A percentile compares a stretch with the other conserved stretches of the same genome.
Conservation (phyloP, 2,888 invertebrate genomes). For the Torymus tubicola region DNA sequence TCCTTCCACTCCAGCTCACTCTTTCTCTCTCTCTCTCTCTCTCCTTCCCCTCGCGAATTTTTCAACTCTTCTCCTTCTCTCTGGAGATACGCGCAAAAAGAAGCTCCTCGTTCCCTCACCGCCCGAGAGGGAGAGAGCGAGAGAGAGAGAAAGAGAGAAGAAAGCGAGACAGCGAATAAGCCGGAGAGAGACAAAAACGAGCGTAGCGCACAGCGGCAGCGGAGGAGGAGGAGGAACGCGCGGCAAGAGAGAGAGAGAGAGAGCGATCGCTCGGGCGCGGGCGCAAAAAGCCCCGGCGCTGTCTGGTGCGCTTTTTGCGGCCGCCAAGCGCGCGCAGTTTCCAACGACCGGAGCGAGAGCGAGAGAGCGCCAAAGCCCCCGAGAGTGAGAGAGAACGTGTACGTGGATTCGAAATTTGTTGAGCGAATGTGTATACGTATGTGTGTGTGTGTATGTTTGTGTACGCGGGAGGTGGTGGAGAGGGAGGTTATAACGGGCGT, state of each 20-base stretch:
- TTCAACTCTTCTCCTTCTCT: slow-evolving; percentile 15
- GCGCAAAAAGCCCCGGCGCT: slow-evolving; percentile 75
- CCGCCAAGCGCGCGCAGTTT: slow-evolving; percentile 70
- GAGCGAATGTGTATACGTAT: too few species aligned
- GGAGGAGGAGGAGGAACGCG: slow-evolving; percentile 21
- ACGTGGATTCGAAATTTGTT: too few species aligned
- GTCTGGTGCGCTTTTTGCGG: slow-evolving; percentile 76
- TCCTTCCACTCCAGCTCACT: slow-evolving; percentile 18
- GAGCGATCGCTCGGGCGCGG: slow-evolving; percentile 67
- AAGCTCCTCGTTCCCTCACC: too few species aligned
- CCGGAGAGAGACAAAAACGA: slow-evolving; percentile 50
- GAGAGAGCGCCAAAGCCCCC: too few species aligned
- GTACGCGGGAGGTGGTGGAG: too few species aligned
- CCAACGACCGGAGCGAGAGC: slow-evolving; percentile 67
- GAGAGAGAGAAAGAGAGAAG: slow-evolving; percentile 58
- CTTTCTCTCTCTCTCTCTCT: not conserved
- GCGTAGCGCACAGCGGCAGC: not conserved
- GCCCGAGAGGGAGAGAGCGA: slow-evolving; percentile 11
- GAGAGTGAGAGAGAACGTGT: too few species aligned
- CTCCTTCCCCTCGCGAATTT: slow-evolving; percentile 16
- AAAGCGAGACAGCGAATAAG: slow-evolving; percentile 36
- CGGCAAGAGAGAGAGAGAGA: slow-evolving; percentile 37
- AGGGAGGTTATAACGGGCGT: too few species aligned
- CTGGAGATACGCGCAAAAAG: too few species aligned
- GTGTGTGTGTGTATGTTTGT: too few species aligned